Base-by-base conservation (phyloP, 2,888 invertebrate genomes). In the Lymantria dispar region DNA sequence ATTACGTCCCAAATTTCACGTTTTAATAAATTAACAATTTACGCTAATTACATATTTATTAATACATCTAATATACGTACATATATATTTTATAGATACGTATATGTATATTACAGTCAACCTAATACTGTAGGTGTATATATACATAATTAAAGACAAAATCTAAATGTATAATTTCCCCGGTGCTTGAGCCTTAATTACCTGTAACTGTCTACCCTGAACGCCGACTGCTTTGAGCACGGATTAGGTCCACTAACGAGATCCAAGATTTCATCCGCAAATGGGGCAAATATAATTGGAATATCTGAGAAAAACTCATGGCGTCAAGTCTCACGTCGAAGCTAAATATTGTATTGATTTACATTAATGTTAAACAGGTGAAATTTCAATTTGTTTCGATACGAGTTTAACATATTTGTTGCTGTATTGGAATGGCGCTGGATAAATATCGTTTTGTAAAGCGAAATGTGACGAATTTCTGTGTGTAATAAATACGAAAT, bases 221-320 rank as follows among this genome's bases (percentile, higher is more conserved):
- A 33, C 10, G 7, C 37, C 42, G 38, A 7, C 38, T 45, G 29
- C 30, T n/a, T 44, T 1, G 11, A n/a, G n/a, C 7, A 22, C 12
- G 39, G 38, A 43, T 46, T 45, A 40, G 36, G 44, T 14, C 45
- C 33, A 12, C 43, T 50, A 46, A 50, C 31, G 15, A 50, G 38
- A 43, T 46, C 8, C 15, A 43, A 31, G 31, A 42, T 15, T 42
- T 12, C 3, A 42, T 31, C 44, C 14, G 0, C 14, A n/a, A 37
- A 41, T 41, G 12, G 13, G 14, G 29, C 45, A 45, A 39, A 50
- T 42, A 45, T 41, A 50, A 45, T 45, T 45, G 9, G 41, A 50
- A 37, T 45, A 22, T 50, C 8, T 29, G 13, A 37, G 5, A 37
- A 36, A 45, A 41, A 9, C 36, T 29, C 7, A 50, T 42, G 12